Evolutionary conservation across 2,797 vertebrate species (phyloP).

Genomic region (Huso huso): DNA sequence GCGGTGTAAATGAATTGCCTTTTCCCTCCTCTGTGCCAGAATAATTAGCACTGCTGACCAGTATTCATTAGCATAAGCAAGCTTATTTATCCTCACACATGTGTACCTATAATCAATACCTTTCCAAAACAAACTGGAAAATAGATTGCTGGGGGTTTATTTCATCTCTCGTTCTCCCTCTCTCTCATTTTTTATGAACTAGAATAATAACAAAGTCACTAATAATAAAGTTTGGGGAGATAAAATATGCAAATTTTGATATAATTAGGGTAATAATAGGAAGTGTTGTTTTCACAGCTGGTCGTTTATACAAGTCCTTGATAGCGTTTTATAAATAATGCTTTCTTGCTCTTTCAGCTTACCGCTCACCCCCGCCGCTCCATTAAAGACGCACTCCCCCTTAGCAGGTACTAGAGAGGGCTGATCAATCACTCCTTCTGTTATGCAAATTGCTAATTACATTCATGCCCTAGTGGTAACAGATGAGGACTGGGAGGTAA

Average conservation of each 20-base stretch:
- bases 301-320: conserved; percentile 51
- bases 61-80: conserved; percentile 59
- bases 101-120: conserved; percentile 30
- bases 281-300: conserved; percentile 66
- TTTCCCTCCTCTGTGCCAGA: conserved; percentile 36
- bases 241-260: conserved; percentile 62
- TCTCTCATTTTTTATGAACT: conserved; percentile 30
- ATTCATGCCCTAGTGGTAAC: neutral
- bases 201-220: conserved; percentile 47
- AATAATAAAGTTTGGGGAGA: conserved; percentile 52
- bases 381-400: conserved; percentile 33
- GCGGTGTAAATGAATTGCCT: conserved; percentile 7
- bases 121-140: conserved; percentile 60
- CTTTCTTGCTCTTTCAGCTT: conserved; percentile 16
- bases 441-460: too few relatives aligned
- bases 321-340: conserved; percentile 41
- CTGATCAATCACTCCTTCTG: too few relatives aligned
- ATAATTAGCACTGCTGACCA: conserved; percentile 52
- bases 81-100: conserved; percentile 56
- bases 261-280: conserved; percentile 63
- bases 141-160: conserved; percentile 36
- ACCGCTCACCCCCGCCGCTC: conserved; percentile 23
- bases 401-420: conserved; percentile 9
- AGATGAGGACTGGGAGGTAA: too few relatives aligned
- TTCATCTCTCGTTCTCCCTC: conserved; percentile 14